These are phyloP conservation scores for Xiphorhynchus elegans DNA, from an alignment of 2,113 vertebrate species.

Conservation along the genomic window DNA sequence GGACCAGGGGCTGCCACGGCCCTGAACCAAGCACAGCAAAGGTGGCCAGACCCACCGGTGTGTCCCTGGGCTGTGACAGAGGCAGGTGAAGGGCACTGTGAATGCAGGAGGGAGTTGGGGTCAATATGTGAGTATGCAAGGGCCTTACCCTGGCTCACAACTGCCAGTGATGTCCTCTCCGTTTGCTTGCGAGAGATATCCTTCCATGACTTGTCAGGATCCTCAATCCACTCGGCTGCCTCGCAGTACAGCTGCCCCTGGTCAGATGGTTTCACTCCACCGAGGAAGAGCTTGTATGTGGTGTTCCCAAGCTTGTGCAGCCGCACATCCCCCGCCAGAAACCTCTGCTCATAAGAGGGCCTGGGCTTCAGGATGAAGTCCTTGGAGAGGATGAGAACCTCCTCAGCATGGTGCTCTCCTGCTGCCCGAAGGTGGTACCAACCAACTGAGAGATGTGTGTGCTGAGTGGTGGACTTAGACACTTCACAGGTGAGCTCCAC, in stretches of 20 bases:
- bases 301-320: conserved; percentile 80
- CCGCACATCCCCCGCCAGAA: conserved; percentile 67
- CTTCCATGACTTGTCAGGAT: conserved; percentile 86
- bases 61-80: rapidly evolving
- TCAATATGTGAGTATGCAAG: rapidly evolving
- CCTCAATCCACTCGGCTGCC: conserved; percentile 88
- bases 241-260: conserved; percentile 83
- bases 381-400: conserved; percentile 83
- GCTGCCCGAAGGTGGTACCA: conserved; percentile 77
- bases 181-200: conserved; percentile 75
- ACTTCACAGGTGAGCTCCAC: conserved; percentile 83
- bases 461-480: conserved; percentile 84
- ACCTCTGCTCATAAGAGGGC: conserved; percentile 73
- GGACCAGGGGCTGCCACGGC: not conserved
- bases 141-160: conserved; percentile 60
- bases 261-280: conserved; percentile 73
- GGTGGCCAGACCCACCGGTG: not conserved
- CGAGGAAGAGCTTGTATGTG: conserved; percentile 77
- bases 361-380: conserved; percentile 83
- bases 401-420: not conserved
- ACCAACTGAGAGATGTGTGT: conserved; percentile 88
- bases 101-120: not conserved
- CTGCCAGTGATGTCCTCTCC: not conserved
- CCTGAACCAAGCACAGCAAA: not conserved
- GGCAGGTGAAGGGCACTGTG: not conserved